A percentile compares a stretch with the other conserved stretches of the same genome.
phyloP scores from a whole-genome alignment of 2,113 vertebrate genomes.

The human region GRCh38 chr11:36140501-36141000 shows the following conservation, averaged over 20 bases:
- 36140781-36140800: neutral
- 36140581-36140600: no score
- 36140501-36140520: no score
- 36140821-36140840: neutral
- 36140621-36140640: no score
- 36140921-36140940: neutral
- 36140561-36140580: no score
- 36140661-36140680: no score
- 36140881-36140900: neutral
- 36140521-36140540: no score
- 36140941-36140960: neutral
- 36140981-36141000: neutral
- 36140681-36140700: no score
- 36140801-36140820: neutral
- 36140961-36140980: neutral
- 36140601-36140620: no score
- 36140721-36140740: neutral
- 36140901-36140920: neutral
- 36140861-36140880: neutral
- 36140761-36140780: neutral
- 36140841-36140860: rapidly evolving
- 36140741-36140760: neutral
- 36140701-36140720: no score
- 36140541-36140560: no score
- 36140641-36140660: no score